These are phyloP conservation scores for Apotomis turbidana DNA, from an alignment of 2,888 invertebrate species.

Conservation along the genomic window DNA sequence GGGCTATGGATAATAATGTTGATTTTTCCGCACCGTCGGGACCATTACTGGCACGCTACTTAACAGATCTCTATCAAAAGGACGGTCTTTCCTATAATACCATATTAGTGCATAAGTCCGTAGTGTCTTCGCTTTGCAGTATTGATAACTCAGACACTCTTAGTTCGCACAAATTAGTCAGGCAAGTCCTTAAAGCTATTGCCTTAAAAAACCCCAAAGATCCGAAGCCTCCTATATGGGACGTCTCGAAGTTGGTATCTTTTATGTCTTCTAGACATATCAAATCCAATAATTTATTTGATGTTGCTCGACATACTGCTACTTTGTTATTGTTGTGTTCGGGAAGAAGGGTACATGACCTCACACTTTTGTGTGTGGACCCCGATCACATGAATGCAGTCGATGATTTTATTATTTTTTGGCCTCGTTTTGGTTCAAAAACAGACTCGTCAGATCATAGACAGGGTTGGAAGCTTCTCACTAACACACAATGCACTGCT, in stretches of 20 bases:
- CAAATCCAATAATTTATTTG: neutral
- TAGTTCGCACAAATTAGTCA: neutral
- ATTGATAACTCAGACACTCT: neutral
- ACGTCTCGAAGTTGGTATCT: neutral
- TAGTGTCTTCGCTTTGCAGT: neutral
- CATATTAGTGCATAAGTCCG: neutral
- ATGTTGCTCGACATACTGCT: neutral
- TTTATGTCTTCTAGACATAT: neutral
- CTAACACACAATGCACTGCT: neutral
- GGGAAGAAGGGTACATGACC: neutral
- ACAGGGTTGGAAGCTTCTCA: neutral
- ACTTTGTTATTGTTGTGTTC: neutral
- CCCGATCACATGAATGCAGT: neutral
- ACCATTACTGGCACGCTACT: neutral
- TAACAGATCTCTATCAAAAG: slow-evolving; percentile 1
- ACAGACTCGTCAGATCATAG: neutral
- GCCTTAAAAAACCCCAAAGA: neutral
- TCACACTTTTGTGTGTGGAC: neutral
- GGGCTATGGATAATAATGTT: neutral
- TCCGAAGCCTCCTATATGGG: neutral
- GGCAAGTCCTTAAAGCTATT: slow-evolving; percentile 1
- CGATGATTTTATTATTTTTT: neutral
- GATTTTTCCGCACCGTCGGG: neutral
- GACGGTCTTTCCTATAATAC: neutral
- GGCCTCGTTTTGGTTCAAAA: neutral